Evolutionary conservation across 1,140 invertebrate species (phyloP).

Genomic region (Gonatopus flavifemur): DNA sequence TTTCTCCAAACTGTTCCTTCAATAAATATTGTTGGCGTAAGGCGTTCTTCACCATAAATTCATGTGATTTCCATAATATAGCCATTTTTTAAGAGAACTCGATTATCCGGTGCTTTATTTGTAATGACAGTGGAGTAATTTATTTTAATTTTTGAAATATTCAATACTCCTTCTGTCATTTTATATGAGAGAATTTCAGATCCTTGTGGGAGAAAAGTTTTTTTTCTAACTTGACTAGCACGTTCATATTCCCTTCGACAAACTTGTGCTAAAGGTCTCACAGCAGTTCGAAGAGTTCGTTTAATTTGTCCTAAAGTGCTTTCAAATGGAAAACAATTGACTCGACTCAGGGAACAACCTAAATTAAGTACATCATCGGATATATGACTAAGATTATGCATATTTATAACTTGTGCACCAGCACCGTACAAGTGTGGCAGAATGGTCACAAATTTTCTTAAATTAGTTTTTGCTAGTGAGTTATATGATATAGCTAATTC

Average conservation of each 20-base stretch:
- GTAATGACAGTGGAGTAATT: not conserved
- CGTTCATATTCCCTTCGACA: not conserved
- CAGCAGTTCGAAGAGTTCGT: not conserved
- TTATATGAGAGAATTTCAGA: not conserved
- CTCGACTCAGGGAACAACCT: not conserved
- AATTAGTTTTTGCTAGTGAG: not conserved
- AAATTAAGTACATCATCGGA: not conserved
- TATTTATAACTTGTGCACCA: not conserved
- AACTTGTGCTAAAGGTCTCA: not conserved
- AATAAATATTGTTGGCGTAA: too few relatives aligned
- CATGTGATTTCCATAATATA: not conserved
- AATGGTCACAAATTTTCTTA: not conserved
- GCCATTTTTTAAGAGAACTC: not conserved
- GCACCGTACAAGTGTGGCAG: not conserved
- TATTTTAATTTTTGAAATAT: not conserved
- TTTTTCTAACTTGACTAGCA: not conserved
- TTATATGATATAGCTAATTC: not conserved
- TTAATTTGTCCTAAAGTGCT: not conserved
- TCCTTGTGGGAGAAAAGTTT: not conserved
- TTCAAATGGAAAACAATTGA: conserved; percentile 2
- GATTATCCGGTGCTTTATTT: not conserved
- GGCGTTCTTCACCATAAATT: too few relatives aligned
- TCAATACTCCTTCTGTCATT: not conserved
- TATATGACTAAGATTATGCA: conserved; percentile 1
- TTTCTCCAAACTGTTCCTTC: too few relatives aligned